A percentile compares a stretch with the other conserved stretches of the same genome.
Conservation (phyloP, 2,113 vertebrate genomes). For the Melanerpes aurifrons region DNA sequence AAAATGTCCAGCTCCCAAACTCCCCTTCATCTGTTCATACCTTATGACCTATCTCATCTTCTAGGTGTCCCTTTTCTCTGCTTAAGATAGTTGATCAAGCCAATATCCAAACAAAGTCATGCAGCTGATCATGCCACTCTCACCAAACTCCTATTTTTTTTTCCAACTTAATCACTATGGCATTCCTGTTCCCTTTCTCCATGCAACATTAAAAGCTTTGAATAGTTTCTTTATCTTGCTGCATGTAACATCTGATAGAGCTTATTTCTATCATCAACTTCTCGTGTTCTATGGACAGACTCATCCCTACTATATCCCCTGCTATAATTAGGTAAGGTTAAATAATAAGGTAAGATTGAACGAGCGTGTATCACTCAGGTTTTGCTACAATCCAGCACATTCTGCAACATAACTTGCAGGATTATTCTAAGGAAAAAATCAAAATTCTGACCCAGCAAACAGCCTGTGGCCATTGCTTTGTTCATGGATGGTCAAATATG, state of each 20-base stretch:
- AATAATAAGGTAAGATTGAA: background rate
- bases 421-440: background rate
- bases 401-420: background rate
- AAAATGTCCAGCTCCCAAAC: background rate
- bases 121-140: background rate
- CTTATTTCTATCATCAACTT: background rate
- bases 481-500: background rate
- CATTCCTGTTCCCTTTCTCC: background rate
- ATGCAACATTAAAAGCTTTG: background rate
- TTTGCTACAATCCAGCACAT: background rate
- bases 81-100: background rate
- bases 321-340: background rate
- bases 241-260: background rate
- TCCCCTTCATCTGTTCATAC: background rate
- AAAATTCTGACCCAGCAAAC: background rate
- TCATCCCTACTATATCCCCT: background rate
- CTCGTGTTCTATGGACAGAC: background rate
- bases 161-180: background rate
- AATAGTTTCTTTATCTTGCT: slow-evolving; percentile 2
- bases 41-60: background rate
- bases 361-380: background rate
- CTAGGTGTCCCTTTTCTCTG: background rate
- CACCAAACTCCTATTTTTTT: background rate
- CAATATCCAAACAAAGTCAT: background rate
- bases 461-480: background rate